Base-by-base conservation (phyloP, 1,140 invertebrate species). In the Sycophaga agraensis region DNA sequence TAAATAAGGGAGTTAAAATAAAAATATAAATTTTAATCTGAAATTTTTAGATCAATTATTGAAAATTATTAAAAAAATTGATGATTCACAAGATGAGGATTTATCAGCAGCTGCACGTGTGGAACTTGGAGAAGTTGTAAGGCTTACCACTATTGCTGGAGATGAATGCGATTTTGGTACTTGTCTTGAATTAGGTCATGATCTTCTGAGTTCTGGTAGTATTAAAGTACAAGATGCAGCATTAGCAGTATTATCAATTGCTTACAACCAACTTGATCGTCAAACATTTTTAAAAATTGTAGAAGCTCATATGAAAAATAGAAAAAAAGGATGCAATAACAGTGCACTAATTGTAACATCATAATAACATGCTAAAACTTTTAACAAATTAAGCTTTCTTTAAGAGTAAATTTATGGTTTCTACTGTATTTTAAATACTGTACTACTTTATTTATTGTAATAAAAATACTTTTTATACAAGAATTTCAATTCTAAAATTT, bases 81-180 rank as follows among this genome's bases (percentile, higher is more conserved):
- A 83, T 26, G 83, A 87, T 21, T 84, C 86, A 31, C 79, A 82
- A 68, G 78, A 75, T 9, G 82, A 88, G 50, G 69, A 74, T n/a
- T 71, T 82, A 59, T 86, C 85, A 68, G 82, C 81, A 61, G 82
- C 70, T 66, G 77, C 82, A 63, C 82, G 87, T 63, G 86, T 82
- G 58, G 83, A 87, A 8, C 73, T 97, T 4, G 89, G 94, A 66
- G 88, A 90, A 66, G 77, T 94, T 8, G 85, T 94, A 24, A 92
- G 89, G 35, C 86, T 86, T 68, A 87, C 92, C 7, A 92, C 87
- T 70, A 95, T 95, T 76, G 93, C 94, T 2, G 89, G 91, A 63
- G 95, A 97, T 76, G 95, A 97, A 77, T 94, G 91, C 75, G 95
- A 97, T 77, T 96, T 95, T 82, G 95, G 94, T 1, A 94, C 91